Conservation (phyloP, 35 echinoderm and acorn worm genomes). For the Anneissia japonica region DNA sequence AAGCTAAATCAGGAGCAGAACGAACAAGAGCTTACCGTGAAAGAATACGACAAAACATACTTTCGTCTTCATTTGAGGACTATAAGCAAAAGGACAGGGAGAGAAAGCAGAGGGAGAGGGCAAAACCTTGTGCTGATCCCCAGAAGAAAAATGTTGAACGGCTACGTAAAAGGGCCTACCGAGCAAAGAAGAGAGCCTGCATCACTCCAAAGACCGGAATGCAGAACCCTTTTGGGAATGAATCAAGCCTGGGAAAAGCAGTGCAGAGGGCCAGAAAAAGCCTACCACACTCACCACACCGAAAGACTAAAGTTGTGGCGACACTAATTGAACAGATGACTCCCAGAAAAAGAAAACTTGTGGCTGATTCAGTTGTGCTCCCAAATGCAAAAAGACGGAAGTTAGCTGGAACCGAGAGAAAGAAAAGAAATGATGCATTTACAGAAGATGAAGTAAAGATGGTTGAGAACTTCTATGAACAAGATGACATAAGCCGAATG, state of each 20-base stretch:
- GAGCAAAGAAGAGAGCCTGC: not conserved
- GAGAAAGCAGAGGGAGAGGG: no score
- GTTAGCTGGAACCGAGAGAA: not conserved
- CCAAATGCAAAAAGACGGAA: not conserved
- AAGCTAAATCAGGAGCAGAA: not conserved
- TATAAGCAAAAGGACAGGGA: not conserved
- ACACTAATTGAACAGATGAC: not conserved
- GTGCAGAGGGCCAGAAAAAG: not conserved
- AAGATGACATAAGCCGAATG: constrained; percentile 20
- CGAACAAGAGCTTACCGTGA: not conserved
- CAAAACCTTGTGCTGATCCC: no score
- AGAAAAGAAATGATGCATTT: constrained; percentile 19
- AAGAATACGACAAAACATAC: not conserved
- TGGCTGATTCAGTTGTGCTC: not conserved
- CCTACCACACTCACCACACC: not conserved
- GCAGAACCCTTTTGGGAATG: not conserved
- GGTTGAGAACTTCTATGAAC: constrained; percentile 9
- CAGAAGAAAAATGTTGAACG: no score
- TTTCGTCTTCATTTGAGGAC: not conserved
- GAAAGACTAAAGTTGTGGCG: not conserved
- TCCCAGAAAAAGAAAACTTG: not conserved
- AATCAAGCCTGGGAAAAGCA: not conserved
- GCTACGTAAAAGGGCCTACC: no score
- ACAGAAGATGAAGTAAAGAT: constrained; percentile 2
- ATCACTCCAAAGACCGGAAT: not conserved